Base-by-base conservation (phyloP, 2,797 vertebrate genomes). In the Champsocephalus gunnari region DNA sequence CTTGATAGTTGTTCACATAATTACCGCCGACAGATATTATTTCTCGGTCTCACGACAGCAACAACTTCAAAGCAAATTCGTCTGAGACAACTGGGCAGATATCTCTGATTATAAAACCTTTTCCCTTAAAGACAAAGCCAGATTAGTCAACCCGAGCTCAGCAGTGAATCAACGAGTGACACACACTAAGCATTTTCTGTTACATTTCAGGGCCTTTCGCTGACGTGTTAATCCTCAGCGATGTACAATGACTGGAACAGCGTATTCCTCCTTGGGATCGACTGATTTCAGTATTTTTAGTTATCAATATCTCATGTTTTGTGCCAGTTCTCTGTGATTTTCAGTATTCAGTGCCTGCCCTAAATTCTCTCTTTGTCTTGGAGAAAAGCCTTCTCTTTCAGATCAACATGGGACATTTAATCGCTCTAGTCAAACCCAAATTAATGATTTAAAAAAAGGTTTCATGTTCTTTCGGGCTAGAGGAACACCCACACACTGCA, bases 101-200 rank as follows among this genome's bases (percentile, higher is more conserved):
- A 51, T 75, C 78, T 75, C 57, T 64, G 84, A 88, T 89, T 78
- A 53, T 53, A 56, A 58, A 84, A 87, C 73, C 78, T 59, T 3
- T 17, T 68, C 73, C 81, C 79, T 82, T 71, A 75, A 82, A 85
- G 82, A 88, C 83, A 89, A 90, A 87, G 70, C 14, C 66, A 67
- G 83, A 89, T 83, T 80, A 86, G 83, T 78, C 66, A 71, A 77
- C 68, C 32, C 2, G 48, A 63, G 74, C 83, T 71, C 65, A 57
- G 57, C 58, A 4, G 54, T 24, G 53, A 71, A 81, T 84, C 59
- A 69, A 76, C 74, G 71, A 3, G 54, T 45, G 57, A 55, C 81
- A 55, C 81, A 28, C 55, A 34, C 55, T 47, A 38, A 74, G 75
- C 61, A 50, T 56, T 73, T 82, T 67, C 73, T 24, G 66, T 72